Evolutionary conservation across 92 coral and sea anemone species (phyloP).

Genomic region (Muricea muricata): DNA sequence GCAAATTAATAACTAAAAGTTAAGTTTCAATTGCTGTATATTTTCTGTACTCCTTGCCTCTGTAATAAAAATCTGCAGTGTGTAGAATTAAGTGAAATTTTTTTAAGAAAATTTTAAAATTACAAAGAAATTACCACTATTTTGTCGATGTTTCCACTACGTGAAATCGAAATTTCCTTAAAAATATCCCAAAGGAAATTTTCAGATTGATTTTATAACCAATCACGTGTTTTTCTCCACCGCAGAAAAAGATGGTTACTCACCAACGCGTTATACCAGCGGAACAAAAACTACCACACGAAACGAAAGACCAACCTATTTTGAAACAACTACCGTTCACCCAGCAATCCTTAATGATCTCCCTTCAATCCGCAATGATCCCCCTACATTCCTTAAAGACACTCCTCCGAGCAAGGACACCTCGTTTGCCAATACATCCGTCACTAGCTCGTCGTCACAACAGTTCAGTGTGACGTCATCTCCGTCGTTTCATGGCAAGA

Average conservation of each 20-base stretch:
- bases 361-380: neutral
- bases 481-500: slow-evolving; percentile 33
- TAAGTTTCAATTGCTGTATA: no score
- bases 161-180: no score
- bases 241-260: slow-evolving; percentile 30
- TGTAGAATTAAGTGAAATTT: no score
- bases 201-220: no score
- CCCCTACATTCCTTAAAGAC: slow-evolving; percentile 19
- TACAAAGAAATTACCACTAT: no score
- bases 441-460: slow-evolving; percentile 26
- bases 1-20: no score
- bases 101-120: no score
- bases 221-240: neutral
- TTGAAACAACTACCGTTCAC: slow-evolving; percentile 18
- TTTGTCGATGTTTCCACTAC: no score
- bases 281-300: neutral
- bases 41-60: no score
- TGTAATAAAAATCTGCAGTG: no score
- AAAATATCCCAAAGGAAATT: no score
- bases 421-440: slow-evolving; percentile 25
- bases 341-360: slow-evolving; percentile 2
- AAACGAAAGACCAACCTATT: slow-evolving; percentile 15
- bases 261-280: slow-evolving; percentile 26
- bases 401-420: slow-evolving; percentile 1
- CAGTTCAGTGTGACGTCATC: slow-evolving; percentile 36